Evolutionary conservation across 2,888 invertebrate species (phyloP).

Genomic region (Caenorhabditis drosophilae): DNA sequence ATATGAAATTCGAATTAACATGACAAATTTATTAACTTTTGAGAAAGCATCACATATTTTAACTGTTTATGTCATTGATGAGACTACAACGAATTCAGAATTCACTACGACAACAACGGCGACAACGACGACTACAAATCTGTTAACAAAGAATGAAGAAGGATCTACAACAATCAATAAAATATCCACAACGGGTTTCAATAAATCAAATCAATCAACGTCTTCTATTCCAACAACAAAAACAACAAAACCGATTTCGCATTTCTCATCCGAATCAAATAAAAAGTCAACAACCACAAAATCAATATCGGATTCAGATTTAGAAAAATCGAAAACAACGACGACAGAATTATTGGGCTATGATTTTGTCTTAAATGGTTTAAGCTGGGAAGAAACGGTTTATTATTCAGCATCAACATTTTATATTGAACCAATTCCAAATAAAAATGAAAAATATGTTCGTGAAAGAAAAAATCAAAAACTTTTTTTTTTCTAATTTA

Average conservation of each 20-base stretch:
- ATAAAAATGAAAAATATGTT: no score
- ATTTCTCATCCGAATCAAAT: conserved; percentile 1
- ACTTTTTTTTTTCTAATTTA: no score
- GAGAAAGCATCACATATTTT: conserved; percentile 12
- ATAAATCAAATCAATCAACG: no score
- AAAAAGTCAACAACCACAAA: neutral
- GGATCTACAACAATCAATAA: no score
- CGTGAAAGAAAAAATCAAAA: no score
- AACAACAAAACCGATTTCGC: neutral
- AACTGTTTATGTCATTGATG: conserved; percentile 11
- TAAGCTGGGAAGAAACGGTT: conserved; percentile 14
- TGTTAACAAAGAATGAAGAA: neutral
- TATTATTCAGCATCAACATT: conserved; percentile 3
- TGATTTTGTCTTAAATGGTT: conserved; percentile 12
- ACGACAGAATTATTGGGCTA: conserved; percentile 6
- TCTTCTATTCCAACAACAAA: neutral
- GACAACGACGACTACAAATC: neutral
- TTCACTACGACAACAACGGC: neutral
- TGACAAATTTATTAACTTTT: conserved; percentile 12
- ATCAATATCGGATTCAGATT: neutral
- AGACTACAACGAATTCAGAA: conserved; percentile 4
- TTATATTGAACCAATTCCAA: conserved; percentile 17
- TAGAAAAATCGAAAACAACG: neutral
- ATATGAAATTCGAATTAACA: conserved; percentile 20
- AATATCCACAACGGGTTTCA: no score